Evolutionary conservation across 2,113 vertebrate species (phyloP), one percentile per base, ranked within the genome.

Genomic region (Lynx canadensis): DNA sequence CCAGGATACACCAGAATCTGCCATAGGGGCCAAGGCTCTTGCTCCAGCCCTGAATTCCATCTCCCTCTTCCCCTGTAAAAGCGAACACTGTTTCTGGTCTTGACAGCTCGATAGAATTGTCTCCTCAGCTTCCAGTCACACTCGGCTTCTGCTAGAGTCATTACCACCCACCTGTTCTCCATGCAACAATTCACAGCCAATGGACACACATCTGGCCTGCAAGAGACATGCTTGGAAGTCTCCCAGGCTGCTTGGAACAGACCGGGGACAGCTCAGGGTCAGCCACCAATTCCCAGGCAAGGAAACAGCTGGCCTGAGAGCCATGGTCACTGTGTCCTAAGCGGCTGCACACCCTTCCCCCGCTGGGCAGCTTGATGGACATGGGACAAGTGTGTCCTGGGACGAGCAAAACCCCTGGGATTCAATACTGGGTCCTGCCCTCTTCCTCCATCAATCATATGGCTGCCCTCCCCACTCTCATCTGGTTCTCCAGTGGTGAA

Each of bases 151-250:
- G 98, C 94, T 98, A 98, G 97, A 98, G 98, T 98, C 95, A 98
- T 98, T 98, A 98, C 97, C 97, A 98, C 98, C 98, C 99, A 99
- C 98, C 99, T 99, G 98, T 98, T 99, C 98, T 98, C 98, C 98
- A 98, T 96, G 98, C 97, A 97, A 96, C 93, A 96, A 79, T 98
- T 98, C 98, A 98, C 97, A 98, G 98, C 98, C 98, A 98, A 98
- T 96, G 98, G 98, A 98, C 97, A 97, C 97, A 98, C 98, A 99
- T 98, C 98, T 99, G 98, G 98, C 98, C 97, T 98, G 95, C 97
- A 98, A 98, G 98, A 98, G 74, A 98, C 98, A 98, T 97, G 76
- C 97, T 98, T 99, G 98, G 98, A 98, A 98, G 91, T 92, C 98
- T 98, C 98, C 98, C 98, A 98, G 93, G 89, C 78, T 98, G 96